These are phyloP conservation scores for Pachyuromys duprasi DNA, from an alignment of 2,797 vertebrate species.

Conservation along the genomic window DNA sequence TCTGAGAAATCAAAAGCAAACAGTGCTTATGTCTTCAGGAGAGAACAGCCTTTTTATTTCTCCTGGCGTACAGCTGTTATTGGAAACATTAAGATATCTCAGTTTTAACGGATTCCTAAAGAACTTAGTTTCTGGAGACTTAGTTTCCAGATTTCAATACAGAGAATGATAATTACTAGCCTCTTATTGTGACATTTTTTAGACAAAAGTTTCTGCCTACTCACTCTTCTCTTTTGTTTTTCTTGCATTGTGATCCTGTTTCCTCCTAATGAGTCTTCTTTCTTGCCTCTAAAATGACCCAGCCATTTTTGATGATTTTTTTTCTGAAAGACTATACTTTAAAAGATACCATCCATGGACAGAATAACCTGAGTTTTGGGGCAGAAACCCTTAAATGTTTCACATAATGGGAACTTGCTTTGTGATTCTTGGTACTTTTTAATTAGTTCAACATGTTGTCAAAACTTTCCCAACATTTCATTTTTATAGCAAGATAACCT, in stretches of 20 bases:
- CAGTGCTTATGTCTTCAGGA: not conserved
- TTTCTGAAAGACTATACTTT: conserved; percentile 39
- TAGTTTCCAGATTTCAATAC: not conserved
- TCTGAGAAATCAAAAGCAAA: not conserved
- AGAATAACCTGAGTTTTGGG: conserved; percentile 20
- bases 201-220: not conserved
- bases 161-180: conserved; percentile 5
- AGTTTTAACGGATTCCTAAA: not conserved
- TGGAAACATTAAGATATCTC: not conserved
- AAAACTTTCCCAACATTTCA: conserved; percentile 78
- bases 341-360: not conserved
- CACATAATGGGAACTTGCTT: conserved; percentile 58
- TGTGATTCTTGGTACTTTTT: conserved; percentile 66
- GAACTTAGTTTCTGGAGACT: not conserved
- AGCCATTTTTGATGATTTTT: not conserved
- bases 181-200: conserved; percentile 35
- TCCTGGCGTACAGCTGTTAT: not conserved
- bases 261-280: conserved; percentile 16
- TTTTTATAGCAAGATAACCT: conserved; percentile 74
- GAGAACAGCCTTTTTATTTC: not conserved
- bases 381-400: conserved; percentile 46
- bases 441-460: conserved; percentile 70
- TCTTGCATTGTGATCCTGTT: not conserved
- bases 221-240: not conserved
- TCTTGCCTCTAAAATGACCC: not conserved